Evolutionary conservation across 2,888 invertebrate genomes (phyloP).

Genomic region (Malthinus flaveolus): DNA sequence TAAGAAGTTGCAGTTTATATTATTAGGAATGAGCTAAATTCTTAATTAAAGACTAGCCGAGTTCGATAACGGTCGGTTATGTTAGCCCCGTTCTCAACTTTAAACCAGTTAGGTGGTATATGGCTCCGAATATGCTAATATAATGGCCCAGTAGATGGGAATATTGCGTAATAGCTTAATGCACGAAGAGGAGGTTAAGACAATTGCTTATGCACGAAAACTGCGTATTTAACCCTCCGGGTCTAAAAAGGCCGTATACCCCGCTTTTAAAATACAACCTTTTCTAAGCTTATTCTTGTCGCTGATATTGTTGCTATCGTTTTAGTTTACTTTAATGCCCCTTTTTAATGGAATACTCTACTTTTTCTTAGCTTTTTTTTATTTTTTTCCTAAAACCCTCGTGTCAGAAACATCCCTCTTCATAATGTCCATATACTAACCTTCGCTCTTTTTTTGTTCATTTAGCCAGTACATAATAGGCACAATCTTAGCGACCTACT

Average conservation of each 20-base stretch:
- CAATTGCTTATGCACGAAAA: constrained; percentile 47
- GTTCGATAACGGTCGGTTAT: constrained; percentile 36
- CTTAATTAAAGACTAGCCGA: constrained; percentile 49
- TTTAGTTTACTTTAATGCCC: constrained; percentile 17
- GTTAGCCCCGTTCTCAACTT: constrained; percentile 34
- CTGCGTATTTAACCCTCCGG: constrained; percentile 19
- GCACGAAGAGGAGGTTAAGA: constrained; percentile 47
- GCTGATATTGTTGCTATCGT: constrained; percentile 12
- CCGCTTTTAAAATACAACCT: constrained; percentile 12
- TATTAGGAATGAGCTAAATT: constrained; percentile 45
- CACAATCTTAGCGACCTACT: no score
- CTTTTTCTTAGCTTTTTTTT: constrained; percentile 13
- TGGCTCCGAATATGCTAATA: constrained; percentile 52
- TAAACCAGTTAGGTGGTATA: constrained; percentile 46
- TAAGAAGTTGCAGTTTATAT: constrained; percentile 45
- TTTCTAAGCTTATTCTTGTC: constrained; percentile 21
- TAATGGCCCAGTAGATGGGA: constrained; percentile 48
- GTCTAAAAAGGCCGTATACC: constrained; percentile 14
- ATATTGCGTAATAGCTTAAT: constrained; percentile 52
- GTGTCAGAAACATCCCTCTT: constrained; percentile 15
- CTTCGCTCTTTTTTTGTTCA: constrained; percentile 12
- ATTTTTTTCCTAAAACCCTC: constrained; percentile 11
- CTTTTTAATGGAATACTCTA: constrained; percentile 22
- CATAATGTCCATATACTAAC: constrained; percentile 7
- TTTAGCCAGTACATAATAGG: no score